Conservation (phyloP, 2,797 vertebrate genomes). For the Lacerta viridis region DNA sequence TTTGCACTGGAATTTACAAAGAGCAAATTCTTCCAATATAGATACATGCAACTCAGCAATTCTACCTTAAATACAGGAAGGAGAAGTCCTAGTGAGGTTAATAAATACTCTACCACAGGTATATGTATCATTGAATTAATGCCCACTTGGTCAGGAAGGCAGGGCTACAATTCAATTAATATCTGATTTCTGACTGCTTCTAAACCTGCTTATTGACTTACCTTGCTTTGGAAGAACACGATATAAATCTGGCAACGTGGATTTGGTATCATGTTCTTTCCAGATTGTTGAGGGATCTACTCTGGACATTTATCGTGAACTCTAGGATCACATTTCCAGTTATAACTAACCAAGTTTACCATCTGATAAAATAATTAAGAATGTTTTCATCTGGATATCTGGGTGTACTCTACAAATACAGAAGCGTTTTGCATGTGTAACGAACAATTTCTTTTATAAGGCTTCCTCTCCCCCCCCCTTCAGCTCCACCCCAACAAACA, state of each 20-base stretch:
- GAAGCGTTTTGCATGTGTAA: neutral
- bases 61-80: constrained; percentile 45
- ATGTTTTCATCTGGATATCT: constrained; percentile 12
- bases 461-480: neutral
- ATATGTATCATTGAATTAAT: constrained; percentile 66
- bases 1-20: neutral
- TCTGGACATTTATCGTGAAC: constrained; percentile 53
- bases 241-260: constrained; percentile 51
- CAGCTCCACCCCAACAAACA: neutral
- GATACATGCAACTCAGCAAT: neutral
- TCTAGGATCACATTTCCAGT: constrained; percentile 52
- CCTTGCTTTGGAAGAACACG: constrained; percentile 61
- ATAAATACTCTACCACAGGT: constrained; percentile 52
- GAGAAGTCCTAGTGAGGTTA: constrained; percentile 52
- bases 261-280: constrained; percentile 51
- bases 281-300: constrained; percentile 36
- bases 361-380: constrained; percentile 41
- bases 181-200: constrained; percentile 73
- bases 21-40: neutral
- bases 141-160: constrained; percentile 62
- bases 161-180: constrained; percentile 76
- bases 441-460: neutral
- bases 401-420: constrained; percentile 27
- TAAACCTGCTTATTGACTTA: constrained; percentile 71
- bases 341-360: constrained; percentile 1